Base-by-base conservation (phyloP, 1,140 invertebrate genomes). In the Drepana arcuata region DNA sequence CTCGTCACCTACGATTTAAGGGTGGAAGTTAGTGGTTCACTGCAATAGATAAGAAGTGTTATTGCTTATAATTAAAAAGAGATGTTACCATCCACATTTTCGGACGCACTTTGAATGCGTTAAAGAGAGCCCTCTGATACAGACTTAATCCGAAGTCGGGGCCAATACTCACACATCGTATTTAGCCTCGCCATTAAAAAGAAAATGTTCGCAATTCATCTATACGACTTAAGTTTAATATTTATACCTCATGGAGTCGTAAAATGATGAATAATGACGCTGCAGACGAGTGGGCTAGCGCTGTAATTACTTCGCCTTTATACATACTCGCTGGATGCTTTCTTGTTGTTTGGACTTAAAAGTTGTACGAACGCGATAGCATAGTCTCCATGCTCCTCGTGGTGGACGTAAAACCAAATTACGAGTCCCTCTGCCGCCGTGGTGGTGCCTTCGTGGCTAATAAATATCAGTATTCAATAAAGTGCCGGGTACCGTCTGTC, bases 221-320 rank as follows among this genome's bases (percentile, higher is more conserved):
- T 75, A 78, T 81, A 81, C 71, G 68, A 77, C 64, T 81, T 54
- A 65, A 70, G 65, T 78, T 81, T 77, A 78, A 81, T 78, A 78
- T 78, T 81, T 81, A 78, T 78, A 78, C 65, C 71, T 74, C 65
- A 69, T 74, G 64, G 56, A 74, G 73, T 77, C 77, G 72, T 81
- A 81, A 81, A 81, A 77, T 61, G 71, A 78, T 78, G 77, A 78
- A 81, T 81, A 81, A 81, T 81, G 73, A 78, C 73, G 69, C 61
- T 73, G 63, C 64, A 63, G 71, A 67, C 65, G 71, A 75, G 71
- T 75, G 68, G 51, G 68, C 71, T 66, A 73, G 72, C 68, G 70
- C 60, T 77, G 75, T 75, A 80, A 80, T 80, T 80, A 80, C 71
- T 59, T 61, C 49, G 71, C 57, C 54, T 73, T 75, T 65, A 73